Percentiles rank a stretch among this genome's conserved stretches.
Evolutionary conservation across 1,140 invertebrate species (phyloP).

Genomic region (Odontomachus brunneus): DNA sequence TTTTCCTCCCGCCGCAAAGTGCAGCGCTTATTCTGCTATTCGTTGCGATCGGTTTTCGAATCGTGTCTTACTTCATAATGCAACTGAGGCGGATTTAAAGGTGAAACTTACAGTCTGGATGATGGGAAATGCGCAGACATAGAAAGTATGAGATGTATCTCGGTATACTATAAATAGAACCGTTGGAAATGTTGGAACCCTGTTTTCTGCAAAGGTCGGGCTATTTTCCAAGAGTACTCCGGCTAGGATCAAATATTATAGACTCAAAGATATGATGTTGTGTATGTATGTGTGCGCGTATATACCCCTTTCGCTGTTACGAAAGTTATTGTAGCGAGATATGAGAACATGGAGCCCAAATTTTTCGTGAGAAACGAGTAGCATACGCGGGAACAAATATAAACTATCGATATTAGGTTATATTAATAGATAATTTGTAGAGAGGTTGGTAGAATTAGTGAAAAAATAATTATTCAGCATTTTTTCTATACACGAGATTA

Average conservation of each 20-base stretch:
- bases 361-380: neutral
- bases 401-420: neutral
- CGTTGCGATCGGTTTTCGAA: neutral
- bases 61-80: constrained; percentile 39
- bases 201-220: constrained; percentile 59
- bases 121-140: constrained; percentile 62
- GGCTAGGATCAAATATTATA: constrained; percentile 67
- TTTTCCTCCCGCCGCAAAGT: neutral
- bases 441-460: too few species aligned
- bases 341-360: neutral
- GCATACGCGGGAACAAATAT: neutral
- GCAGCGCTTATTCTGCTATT: neutral
- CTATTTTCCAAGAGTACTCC: constrained; percentile 44
- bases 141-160: constrained; percentile 42
- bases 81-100: neutral
- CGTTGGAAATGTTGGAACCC: constrained; percentile 51
- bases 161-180: constrained; percentile 51
- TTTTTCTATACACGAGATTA: too few species aligned
- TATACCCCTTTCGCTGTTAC: constrained; percentile 1
- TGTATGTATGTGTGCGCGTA: constrained; percentile 48
- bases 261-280: constrained; percentile 56
- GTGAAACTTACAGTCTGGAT: constrained; percentile 56
- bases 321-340: neutral
- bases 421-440: constrained; percentile 5
- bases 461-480: too few species aligned